Conservation (phyloP, 2,888 invertebrate species). For the Clostera curtula region DNA sequence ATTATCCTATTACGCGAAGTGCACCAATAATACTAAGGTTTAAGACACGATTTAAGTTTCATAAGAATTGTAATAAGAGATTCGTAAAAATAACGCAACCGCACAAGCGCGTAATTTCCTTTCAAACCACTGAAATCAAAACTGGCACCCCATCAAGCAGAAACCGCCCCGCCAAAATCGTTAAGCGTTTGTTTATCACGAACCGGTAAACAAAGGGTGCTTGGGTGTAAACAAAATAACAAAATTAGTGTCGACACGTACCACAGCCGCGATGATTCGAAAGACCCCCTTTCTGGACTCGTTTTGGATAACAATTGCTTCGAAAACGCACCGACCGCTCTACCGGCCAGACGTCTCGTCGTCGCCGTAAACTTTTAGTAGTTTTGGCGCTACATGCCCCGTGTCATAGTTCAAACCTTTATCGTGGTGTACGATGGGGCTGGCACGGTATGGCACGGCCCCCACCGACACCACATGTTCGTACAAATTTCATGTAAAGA, state of each 20-base stretch:
- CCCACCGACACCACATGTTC: conserved; percentile 57
- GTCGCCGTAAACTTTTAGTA: conserved; percentile 53
- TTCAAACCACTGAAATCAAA: no score
- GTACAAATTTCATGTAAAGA: conserved; percentile 45
- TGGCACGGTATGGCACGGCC: conserved; percentile 69
- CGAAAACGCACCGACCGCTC: conserved; percentile 18
- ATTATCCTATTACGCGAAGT: no score
- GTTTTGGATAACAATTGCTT: conserved; percentile 35
- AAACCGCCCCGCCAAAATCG: no score
- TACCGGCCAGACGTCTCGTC: conserved; percentile 38
- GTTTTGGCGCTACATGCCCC: conserved; percentile 61
- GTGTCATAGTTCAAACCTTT: conserved; percentile 65
- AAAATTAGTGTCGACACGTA: conserved; percentile 6
- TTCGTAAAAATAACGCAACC: no score
- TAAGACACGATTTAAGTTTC: no score
- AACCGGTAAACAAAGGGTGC: no score
- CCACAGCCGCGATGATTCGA: conserved; percentile 34
- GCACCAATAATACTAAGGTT: no score
- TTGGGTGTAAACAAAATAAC: neutral
- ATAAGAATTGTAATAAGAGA: no score
- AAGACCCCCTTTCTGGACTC: conserved; percentile 28
- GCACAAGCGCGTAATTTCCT: no score
- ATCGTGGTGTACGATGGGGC: conserved; percentile 47
- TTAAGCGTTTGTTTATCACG: no score
- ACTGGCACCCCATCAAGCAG: no score